Evolutionary conservation across 2,113 vertebrate genomes (phyloP).

Genomic region (Rousettus leschenaultii): DNA sequence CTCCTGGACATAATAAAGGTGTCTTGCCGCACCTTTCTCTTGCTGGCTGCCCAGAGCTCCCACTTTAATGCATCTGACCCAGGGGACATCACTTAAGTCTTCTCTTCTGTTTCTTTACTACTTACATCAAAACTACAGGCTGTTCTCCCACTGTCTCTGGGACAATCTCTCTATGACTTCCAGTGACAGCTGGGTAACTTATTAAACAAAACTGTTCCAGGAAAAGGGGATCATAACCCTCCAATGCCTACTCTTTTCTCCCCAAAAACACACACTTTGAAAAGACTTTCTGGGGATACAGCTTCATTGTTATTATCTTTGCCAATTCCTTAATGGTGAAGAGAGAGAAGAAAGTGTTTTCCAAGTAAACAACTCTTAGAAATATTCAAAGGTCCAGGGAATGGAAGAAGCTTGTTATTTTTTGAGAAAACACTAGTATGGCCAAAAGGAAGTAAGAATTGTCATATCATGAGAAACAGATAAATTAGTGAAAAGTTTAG

Average conservation of each 20-base stretch:
- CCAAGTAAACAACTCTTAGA: not conserved
- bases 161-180: not conserved
- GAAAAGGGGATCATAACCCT: not conserved
- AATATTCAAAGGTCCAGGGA: not conserved
- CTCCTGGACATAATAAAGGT: not conserved
- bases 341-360: not conserved
- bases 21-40: not conserved
- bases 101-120: not conserved
- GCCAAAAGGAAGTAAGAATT: not conserved
- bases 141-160: not conserved
- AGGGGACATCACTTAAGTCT: not conserved
- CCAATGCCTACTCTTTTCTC: not conserved
- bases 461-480: not conserved
- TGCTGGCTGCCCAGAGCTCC: not conserved
- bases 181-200: not conserved
- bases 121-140: not conserved
- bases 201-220: not conserved
- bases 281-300: not conserved
- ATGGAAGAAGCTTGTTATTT: not conserved
- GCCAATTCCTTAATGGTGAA: not conserved
- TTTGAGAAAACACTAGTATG: not conserved
- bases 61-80: not conserved
- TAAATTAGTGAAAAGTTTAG: not conserved
- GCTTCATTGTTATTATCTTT: not conserved
- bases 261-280: not conserved